A percentile compares a stretch with the other conserved stretches of the same genome.
These are phyloP conservation scores for Euura saliciscinereae DNA, from an alignment of 1,140 invertebrate genomes.

Conservation along the genomic window DNA sequence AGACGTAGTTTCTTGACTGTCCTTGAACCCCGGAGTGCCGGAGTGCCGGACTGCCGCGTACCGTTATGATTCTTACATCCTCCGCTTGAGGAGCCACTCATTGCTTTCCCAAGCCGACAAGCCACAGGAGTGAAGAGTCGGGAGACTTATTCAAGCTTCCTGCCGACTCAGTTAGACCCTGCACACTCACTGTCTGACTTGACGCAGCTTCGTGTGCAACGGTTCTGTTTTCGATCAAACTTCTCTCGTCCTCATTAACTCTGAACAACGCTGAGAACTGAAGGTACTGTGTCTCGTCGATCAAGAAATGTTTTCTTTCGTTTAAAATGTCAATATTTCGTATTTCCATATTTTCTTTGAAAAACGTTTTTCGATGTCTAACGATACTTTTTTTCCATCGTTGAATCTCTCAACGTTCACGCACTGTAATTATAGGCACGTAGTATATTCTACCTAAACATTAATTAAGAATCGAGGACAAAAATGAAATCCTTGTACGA, in stretches of 20 bases:
- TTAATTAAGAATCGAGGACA: neutral
- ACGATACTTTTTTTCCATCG: neutral
- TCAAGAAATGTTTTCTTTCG: neutral
- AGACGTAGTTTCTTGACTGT: neutral
- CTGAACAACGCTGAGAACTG: neutral
- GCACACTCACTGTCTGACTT: neutral
- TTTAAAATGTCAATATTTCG: neutral
- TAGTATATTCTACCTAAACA: too few relatives aligned
- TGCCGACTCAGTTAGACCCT: neutral
- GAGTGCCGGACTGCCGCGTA: neutral
- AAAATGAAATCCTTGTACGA: neutral
- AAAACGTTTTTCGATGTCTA: neutral
- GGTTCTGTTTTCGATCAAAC: neutral
- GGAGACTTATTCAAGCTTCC: neutral
- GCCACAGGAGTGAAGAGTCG: neutral
- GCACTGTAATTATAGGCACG: too few relatives aligned
- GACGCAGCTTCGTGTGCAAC: neutral
- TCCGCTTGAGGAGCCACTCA: conserved; percentile 6
- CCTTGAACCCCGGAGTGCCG: neutral
- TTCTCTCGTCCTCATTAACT: neutral
- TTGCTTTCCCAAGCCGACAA: neutral
- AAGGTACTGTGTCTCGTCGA: neutral
- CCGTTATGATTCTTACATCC: conserved; percentile 4
- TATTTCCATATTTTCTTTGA: neutral
- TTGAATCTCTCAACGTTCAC: neutral